phyloP scores from a whole-genome alignment of 92 coral and sea anemone genomes.

The Phenganax subtilis region DNA sequence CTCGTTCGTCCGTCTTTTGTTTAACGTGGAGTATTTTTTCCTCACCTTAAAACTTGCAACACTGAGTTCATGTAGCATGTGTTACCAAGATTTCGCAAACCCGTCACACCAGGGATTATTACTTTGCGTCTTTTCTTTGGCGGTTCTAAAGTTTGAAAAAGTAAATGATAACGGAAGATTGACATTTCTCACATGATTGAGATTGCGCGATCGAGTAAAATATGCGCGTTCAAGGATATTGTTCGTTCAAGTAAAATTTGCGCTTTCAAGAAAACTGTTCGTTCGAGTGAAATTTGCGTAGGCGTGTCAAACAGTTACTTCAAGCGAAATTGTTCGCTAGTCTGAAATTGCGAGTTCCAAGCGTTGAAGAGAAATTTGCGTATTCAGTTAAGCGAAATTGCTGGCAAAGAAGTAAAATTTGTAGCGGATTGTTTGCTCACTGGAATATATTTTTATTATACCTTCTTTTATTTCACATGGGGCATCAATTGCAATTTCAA shows the following conservation, averaged over 20 bases:
- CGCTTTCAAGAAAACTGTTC: too few species aligned
- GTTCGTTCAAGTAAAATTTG: neutral
- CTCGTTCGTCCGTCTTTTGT: neutral
- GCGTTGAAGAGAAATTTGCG: too few species aligned
- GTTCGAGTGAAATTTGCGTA: neutral
- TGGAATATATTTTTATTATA: neutral
- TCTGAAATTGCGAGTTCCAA: too few species aligned
- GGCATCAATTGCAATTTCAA: neutral
- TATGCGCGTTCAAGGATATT: too few species aligned
- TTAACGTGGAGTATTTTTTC: neutral
- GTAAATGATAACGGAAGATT: too few species aligned
- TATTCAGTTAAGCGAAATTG: too few species aligned
- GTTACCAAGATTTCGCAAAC: slow-evolving; percentile 30
- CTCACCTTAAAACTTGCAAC: slow-evolving; percentile 33
- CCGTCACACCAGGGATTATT: slow-evolving; percentile 31
- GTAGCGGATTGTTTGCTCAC: too few species aligned
- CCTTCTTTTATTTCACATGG: neutral
- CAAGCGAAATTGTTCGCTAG: neutral
- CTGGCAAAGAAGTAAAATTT: neutral
- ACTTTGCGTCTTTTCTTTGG: slow-evolving; percentile 32
- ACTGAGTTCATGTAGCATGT: slow-evolving; percentile 36
- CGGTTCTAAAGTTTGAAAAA: neutral
- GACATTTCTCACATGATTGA: neutral
- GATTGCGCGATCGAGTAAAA: neutral
- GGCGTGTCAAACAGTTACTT: neutral